Percentiles rank a stretch among this genome's conserved stretches.
Evolutionary conservation across 2,113 vertebrate genomes (phyloP).

Genomic region (Formicarius rufipectus): DNA sequence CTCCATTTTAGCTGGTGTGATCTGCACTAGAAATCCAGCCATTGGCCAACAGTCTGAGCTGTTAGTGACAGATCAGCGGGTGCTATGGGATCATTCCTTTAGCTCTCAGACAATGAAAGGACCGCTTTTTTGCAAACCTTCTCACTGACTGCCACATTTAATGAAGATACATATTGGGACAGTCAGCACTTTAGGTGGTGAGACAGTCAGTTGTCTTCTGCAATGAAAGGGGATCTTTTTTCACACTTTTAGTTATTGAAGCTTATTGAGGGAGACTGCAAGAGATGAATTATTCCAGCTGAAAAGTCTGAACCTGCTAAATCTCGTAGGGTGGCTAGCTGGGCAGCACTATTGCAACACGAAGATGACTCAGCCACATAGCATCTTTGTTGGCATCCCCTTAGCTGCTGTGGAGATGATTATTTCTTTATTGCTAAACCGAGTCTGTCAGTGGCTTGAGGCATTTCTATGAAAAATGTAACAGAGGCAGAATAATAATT

Average conservation of each 20-base stretch:
- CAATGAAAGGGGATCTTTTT: slow-evolving; percentile 39
- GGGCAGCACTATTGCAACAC: slow-evolving; percentile 39
- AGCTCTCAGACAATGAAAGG: not conserved
- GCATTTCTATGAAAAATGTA: slow-evolving; percentile 52
- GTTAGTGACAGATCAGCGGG: not conserved
- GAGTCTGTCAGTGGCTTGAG: slow-evolving; percentile 44
- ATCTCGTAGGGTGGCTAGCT: not conserved
- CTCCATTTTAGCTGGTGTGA: not conserved
- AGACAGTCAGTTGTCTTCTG: slow-evolving; percentile 47
- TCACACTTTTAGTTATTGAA: slow-evolving; percentile 1
- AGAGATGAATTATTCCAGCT: slow-evolving; percentile 42
- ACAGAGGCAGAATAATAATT: slow-evolving; percentile 15
- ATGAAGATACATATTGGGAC: slow-evolving; percentile 15
- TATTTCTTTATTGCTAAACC: slow-evolving; percentile 50
- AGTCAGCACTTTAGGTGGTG: slow-evolving; percentile 53
- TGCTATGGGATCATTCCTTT: not conserved
- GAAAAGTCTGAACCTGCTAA: slow-evolving; percentile 39
- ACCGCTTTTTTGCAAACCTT: not conserved
- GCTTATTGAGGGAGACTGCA: slow-evolving; percentile 23
- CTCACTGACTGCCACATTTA: slow-evolving; percentile 31
- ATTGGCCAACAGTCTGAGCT: not conserved
- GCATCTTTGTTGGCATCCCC: slow-evolving; percentile 40
- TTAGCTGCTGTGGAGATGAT: slow-evolving; percentile 14
- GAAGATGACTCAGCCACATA: slow-evolving; percentile 22
- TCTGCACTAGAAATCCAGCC: not conserved